These are phyloP conservation scores for Hippolais icterina DNA, from an alignment of 2,113 vertebrate genomes.

Conservation along the genomic window DNA sequence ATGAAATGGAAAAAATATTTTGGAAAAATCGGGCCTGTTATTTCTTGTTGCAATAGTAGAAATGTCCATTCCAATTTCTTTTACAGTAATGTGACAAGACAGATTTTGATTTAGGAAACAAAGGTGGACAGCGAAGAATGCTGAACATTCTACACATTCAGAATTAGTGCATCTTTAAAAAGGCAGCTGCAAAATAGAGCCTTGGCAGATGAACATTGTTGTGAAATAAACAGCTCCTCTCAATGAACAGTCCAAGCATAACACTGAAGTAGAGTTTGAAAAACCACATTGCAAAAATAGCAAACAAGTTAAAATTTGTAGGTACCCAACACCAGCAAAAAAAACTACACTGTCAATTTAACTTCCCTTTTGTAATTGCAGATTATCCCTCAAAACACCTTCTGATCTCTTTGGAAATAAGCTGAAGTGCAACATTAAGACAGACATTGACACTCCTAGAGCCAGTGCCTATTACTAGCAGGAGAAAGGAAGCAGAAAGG, in stretches of 20 bases:
- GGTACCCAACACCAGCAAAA: background rate
- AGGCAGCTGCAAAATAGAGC: background rate
- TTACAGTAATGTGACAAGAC: background rate
- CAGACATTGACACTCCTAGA: background rate
- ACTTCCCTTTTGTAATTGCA: background rate
- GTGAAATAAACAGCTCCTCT: background rate
- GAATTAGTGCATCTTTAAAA: background rate
- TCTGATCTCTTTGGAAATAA: background rate
- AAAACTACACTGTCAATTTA: background rate
- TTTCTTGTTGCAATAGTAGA: background rate
- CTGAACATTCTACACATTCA: background rate
- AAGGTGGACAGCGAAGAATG: background rate
- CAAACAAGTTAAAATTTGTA: background rate
- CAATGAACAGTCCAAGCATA: background rate
- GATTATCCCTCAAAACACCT: background rate
- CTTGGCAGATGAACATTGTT: background rate
- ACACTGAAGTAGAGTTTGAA: background rate
- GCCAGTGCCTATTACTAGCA: background rate
- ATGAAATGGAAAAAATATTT: background rate
- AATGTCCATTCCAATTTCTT: background rate
- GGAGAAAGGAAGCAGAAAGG: background rate
- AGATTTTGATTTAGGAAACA: background rate
- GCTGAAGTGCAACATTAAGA: background rate
- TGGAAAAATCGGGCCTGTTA: background rate
- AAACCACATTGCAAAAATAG: background rate